Conservation (phyloP, 2,888 invertebrate genomes). For the Belgica antarctica region DNA sequence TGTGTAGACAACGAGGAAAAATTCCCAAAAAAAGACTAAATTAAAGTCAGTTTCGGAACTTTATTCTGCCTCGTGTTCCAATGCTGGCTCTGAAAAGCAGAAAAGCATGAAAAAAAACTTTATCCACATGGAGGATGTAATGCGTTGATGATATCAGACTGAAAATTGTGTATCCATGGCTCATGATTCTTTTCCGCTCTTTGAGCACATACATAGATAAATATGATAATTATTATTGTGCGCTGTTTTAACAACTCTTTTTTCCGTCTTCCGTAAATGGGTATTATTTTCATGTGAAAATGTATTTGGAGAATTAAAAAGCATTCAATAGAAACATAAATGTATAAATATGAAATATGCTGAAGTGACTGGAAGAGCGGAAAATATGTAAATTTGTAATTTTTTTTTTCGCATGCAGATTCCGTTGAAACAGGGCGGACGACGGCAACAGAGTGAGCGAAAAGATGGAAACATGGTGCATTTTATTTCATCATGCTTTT, state of each 20-base stretch:
- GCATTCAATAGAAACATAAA: constrained; percentile 24
- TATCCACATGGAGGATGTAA: constrained; percentile 24
- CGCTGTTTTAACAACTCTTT: constrained; percentile 17
- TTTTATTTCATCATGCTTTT: constrained; percentile 21
- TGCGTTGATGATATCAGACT: constrained; percentile 30
- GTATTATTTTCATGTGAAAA: not conserved
- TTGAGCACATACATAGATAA: not conserved
- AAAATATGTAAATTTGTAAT: constrained; percentile 32
- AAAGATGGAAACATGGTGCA: constrained; percentile 4
- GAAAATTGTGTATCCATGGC: constrained; percentile 12
- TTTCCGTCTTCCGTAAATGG: not conserved
- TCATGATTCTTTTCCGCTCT: constrained; percentile 32
- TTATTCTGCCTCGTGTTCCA: not conserved
- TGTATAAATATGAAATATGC: constrained; percentile 18
- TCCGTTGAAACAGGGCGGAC: not conserved
- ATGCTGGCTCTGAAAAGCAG: not conserved
- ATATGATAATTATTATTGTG: constrained; percentile 29
- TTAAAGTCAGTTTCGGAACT: constrained; percentile 15
- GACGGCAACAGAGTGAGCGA: not conserved
- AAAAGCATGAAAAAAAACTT: not conserved
- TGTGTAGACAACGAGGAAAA: not conserved
- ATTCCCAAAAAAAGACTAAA: not conserved
- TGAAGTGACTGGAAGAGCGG: not conserved
- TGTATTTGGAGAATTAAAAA: constrained; percentile 21
- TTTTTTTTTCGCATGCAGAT: not conserved